Evolutionary conservation across 2,113 vertebrate genomes (phyloP), one percentile per base, ranked within the genome.

Genomic region (Sceloporus tristichus): DNA sequence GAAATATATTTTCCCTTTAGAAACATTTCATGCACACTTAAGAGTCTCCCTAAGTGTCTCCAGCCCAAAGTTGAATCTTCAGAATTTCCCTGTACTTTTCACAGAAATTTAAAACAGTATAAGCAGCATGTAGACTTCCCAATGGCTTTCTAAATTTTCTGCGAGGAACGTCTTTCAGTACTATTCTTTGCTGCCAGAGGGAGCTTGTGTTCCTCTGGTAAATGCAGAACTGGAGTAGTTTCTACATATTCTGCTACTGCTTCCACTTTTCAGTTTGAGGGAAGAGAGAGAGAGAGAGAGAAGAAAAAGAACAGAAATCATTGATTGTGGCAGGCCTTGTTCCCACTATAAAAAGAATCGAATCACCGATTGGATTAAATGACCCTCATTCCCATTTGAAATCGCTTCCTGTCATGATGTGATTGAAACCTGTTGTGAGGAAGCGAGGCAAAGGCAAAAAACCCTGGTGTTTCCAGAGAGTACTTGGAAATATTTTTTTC

Each of bases 121-220:
- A 38, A 59, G 19, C 13, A 80, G 9, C 19, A 68, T 70, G 6
- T n/a, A 68, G 48, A 3, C n/a, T 48, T 5, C 27, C 1, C 27
- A 82, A 27, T 21, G 14, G 5, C 27, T 4, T 34, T 73, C 29
- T 79, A 23, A 79, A 21, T 1, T 56, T 83, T 83, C 62, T 78
- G 8, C 5, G 27, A 48, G 14, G 34, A 13, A 89, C 71, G 3
- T 54, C 19, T 23, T 42, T 34, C 62, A 86, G 4, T 84, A 54
- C 82, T 53, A 1, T 21, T 85, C 40, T 21, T 74, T 80, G 40
- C 54, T 85, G 82, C 79, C 73, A 89, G 88, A 86, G 84, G 84
- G 88, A 77, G 88, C 84, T 38, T 68, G 62, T 86, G 71, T 75
- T 27, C 71, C 62, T 86, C 82, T 86, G 27, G 48, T 81, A 54